Percentiles rank a stretch among this genome's conserved stretches.
Evolutionary conservation across 35 echinoderm and acorn worm species (phyloP).

Genomic region (Diadema setosum): DNA sequence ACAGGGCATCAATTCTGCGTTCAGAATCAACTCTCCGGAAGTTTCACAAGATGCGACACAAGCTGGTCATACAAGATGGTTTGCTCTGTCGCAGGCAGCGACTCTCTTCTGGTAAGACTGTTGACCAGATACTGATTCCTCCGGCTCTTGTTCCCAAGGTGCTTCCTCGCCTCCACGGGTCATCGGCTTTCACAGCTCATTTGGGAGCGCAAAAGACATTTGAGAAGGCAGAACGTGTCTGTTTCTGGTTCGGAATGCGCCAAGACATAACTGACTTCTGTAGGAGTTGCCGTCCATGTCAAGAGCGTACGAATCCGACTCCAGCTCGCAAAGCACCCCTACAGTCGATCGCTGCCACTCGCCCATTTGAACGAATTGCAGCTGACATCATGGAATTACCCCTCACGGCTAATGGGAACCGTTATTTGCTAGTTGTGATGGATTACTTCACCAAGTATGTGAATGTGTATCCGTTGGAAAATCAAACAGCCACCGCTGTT

Average conservation of each 20-base stretch:
- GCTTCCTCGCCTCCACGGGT: not conserved
- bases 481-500: constrained; percentile 44
- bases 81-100: not conserved
- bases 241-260: not conserved
- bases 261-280: not conserved
- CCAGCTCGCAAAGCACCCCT: not conserved
- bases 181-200: not conserved
- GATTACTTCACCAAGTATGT: constrained; percentile 73
- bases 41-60: not conserved
- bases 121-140: not conserved
- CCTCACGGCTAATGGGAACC: constrained; percentile 23
- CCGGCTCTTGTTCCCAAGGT: not conserved
- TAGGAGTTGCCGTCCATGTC: not conserved
- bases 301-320: not conserved
- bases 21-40: not conserved
- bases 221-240: not conserved
- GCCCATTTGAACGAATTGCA: constrained; percentile 52
- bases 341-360: not conserved
- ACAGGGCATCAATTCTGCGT: not conserved
- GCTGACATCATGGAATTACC: constrained; percentile 64
- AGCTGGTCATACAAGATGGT: not conserved
- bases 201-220: not conserved
- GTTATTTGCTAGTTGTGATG: constrained; percentile 54
- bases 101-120: not conserved
- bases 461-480: constrained; percentile 40